Evolutionary conservation across 2,888 invertebrate species (phyloP).

Genomic region (Dryomyza anilis): DNA sequence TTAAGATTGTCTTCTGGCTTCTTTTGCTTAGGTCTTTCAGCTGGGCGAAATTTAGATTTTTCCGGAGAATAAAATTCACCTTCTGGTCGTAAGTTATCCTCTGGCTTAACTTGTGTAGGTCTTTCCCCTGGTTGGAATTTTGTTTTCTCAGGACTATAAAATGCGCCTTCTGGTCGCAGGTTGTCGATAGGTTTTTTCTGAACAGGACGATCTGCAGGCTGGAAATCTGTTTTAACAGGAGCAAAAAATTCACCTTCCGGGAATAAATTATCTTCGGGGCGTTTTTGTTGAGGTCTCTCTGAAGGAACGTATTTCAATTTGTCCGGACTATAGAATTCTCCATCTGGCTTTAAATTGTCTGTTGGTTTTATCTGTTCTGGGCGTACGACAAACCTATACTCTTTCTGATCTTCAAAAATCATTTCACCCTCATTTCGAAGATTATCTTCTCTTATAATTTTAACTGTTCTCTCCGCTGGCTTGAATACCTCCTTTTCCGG

Average conservation of each 20-base stretch:
- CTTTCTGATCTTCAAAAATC: slow-evolving; percentile 61
- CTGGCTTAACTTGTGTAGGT: slow-evolving; percentile 62
- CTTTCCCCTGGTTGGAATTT: slow-evolving; percentile 56
- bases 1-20: slow-evolving; percentile 65
- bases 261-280: slow-evolving; percentile 60
- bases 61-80: slow-evolving; percentile 64
- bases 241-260: slow-evolving; percentile 62
- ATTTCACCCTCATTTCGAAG: slow-evolving; percentile 61
- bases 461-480: slow-evolving; percentile 62
- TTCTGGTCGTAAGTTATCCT: slow-evolving; percentile 66
- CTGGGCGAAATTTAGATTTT: slow-evolving; percentile 58
- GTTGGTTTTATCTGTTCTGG: slow-evolving; percentile 63
- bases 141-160: slow-evolving; percentile 59
- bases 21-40: slow-evolving; percentile 62
- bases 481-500: slow-evolving; percentile 61
- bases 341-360: slow-evolving; percentile 65
- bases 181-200: slow-evolving; percentile 52
- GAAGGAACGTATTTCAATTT: slow-evolving; percentile 64
- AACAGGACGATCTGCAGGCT: slow-evolving; percentile 57
- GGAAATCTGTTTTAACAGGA: slow-evolving; percentile 45
- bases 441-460: slow-evolving; percentile 65
- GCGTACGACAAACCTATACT: slow-evolving; percentile 43
- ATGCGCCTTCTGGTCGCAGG: slow-evolving; percentile 64
- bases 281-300: slow-evolving; percentile 63
- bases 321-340: slow-evolving; percentile 58